Conservation (phyloP, 2,888 invertebrate species). For the Drosophila kanekoi region DNA sequence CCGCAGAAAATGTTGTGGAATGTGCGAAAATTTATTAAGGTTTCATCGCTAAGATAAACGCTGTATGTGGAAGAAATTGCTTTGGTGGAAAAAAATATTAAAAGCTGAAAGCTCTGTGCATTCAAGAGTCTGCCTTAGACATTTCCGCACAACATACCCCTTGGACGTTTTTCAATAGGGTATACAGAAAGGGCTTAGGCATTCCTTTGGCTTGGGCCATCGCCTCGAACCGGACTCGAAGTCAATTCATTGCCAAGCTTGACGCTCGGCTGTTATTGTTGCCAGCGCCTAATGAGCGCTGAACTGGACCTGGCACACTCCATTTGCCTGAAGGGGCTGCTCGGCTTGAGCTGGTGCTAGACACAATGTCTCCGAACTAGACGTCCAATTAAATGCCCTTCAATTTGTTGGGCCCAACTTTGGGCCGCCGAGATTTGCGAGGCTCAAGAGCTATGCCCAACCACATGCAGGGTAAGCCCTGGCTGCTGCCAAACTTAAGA, state of each 20-base stretch:
- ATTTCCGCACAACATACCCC: background rate
- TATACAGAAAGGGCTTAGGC: conserved; percentile 13
- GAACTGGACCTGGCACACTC: conserved; percentile 39
- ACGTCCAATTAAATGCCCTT: conserved; percentile 31
- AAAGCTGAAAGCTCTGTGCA: no score
- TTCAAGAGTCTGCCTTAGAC: no score
- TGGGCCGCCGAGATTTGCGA: conserved; percentile 15
- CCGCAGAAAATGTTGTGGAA: conserved; percentile 9
- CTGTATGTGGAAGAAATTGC: no score
- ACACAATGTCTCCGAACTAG: background rate
- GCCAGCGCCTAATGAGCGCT: conserved; percentile 48
- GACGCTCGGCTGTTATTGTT: conserved; percentile 1
- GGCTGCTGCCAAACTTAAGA: no score
- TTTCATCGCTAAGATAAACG: no score
- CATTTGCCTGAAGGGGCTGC: conserved; percentile 28
- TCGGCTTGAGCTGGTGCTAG: background rate
- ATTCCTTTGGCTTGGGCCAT: conserved; percentile 9
- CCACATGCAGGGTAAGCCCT: conserved; percentile 10
- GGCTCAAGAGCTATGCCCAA: conserved; percentile 17
- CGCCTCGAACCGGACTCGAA: conserved; percentile 1
- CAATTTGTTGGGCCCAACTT: conserved; percentile 19
- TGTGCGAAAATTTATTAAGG: no score
- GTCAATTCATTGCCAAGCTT: conserved; percentile 4
- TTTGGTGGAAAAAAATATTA: no score
- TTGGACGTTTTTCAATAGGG: background rate